Evolutionary conservation across 2,888 invertebrate species (phyloP).

Genomic region (Hoplodrina blanda): DNA sequence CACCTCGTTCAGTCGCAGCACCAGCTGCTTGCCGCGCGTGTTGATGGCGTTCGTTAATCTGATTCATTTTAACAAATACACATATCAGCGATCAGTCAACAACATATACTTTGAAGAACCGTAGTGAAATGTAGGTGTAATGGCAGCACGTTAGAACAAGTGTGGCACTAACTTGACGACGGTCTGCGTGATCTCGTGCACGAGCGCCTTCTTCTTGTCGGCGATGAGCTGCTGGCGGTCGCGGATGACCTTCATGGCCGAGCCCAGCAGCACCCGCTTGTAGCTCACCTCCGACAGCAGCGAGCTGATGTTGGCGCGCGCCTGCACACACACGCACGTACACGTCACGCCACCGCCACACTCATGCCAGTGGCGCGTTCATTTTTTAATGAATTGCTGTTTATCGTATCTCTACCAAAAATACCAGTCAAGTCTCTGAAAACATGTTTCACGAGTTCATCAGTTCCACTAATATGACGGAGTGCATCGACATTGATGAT

Average conservation of each 20-base stretch:
- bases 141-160: too few species aligned
- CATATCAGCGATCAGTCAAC: not conserved
- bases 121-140: too few species aligned
- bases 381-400: too few species aligned
- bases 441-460: too few species aligned
- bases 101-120: not conserved
- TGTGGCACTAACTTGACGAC: constrained; percentile 93
- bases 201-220: constrained; percentile 95
- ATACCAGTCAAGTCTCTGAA: too few species aligned
- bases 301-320: constrained; percentile 80
- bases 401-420: too few species aligned
- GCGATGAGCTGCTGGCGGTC: constrained; percentile 96
- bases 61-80: constrained; percentile 12
- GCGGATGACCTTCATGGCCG: constrained; percentile 95
- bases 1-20: constrained; percentile 94
- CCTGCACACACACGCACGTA: constrained; percentile 76
- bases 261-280: constrained; percentile 94
- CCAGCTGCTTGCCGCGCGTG: constrained; percentile 95
- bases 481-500: too few species aligned
- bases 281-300: constrained; percentile 91
- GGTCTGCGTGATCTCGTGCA: constrained; percentile 96
- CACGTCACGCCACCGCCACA: not conserved
- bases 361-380: too few species aligned
- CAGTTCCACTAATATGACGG: too few species aligned
- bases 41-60: constrained; percentile 96